A percentile compares a stretch with the other conserved stretches of the same genome.
phyloP scores from a whole-genome alignment of 2,888 invertebrate species.

The Microdon myrmicae region DNA sequence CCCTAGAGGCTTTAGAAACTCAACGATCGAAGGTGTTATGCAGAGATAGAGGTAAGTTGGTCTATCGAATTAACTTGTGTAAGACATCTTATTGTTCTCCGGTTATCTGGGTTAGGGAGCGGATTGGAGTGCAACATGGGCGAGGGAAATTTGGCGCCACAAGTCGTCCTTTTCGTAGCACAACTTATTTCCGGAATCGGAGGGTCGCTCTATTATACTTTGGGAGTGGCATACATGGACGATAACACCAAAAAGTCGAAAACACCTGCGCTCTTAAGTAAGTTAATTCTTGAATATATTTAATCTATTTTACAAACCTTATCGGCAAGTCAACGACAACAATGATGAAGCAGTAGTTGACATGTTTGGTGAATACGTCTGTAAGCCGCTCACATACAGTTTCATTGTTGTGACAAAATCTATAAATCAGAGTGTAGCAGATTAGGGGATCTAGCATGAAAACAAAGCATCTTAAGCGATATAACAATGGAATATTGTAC shows the following conservation, averaged over 20 bases:
- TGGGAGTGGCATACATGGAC: constrained; percentile 80
- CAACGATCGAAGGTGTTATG: constrained; percentile 72
- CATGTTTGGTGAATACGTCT: too few species aligned
- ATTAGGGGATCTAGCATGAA: too few species aligned
- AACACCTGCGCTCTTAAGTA: constrained; percentile 77
- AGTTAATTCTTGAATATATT: constrained; percentile 57
- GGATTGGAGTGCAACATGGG: constrained; percentile 68
- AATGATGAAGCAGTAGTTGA: too few species aligned
- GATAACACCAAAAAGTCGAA: constrained; percentile 80
- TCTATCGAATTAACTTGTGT: constrained; percentile 36
- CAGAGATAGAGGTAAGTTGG: constrained; percentile 62
- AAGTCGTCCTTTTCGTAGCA: constrained; percentile 73
- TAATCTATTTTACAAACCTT: not conserved
- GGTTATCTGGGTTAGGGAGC: constrained; percentile 25
- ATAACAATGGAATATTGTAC: too few species aligned
- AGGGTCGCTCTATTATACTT: constrained; percentile 75
- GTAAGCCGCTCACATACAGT: too few species aligned
- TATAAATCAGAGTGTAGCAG: too few species aligned
- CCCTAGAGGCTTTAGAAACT: constrained; percentile 67
- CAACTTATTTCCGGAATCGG: constrained; percentile 79
- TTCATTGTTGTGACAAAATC: too few species aligned
- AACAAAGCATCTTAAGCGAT: too few species aligned
- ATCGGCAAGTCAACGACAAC: not conserved
- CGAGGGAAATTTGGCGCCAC: constrained; percentile 73
- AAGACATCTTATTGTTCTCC: not conserved